phyloP scores from a whole-genome alignment of 2,113 vertebrate species.

The Polypterus senegalus region DNA sequence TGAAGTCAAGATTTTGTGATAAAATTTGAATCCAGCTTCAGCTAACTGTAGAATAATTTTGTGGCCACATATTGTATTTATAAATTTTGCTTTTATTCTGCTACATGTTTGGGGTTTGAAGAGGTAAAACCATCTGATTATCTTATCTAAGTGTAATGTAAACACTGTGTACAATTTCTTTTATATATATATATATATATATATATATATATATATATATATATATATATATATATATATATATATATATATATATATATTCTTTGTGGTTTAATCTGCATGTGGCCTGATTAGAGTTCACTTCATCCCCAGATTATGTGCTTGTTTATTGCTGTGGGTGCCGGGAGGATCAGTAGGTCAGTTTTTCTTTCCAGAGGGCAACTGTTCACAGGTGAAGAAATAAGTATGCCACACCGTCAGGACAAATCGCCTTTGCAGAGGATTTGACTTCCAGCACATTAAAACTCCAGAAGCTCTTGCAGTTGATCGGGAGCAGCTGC shows the following conservation, averaged over 20 bases:
- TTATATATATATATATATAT: constrained; percentile 5
- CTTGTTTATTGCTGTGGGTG: constrained; percentile 67
- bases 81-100: constrained; percentile 60
- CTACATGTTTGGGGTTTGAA: constrained; percentile 79
- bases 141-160: constrained; percentile 56
- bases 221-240: too few species aligned
- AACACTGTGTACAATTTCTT: constrained; percentile 71
- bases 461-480: constrained; percentile 60
- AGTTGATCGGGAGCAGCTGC: constrained; percentile 70
- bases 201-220: constrained; percentile 9
- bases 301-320: constrained; percentile 75
- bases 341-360: constrained; percentile 55
- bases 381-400: constrained; percentile 74
- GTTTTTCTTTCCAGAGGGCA: constrained; percentile 48
- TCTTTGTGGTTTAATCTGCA: constrained; percentile 84
- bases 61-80: neutral
- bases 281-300: constrained; percentile 87
- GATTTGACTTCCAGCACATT: constrained; percentile 65
- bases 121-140: constrained; percentile 67
- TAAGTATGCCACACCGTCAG: constrained; percentile 48
- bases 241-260: too few species aligned
- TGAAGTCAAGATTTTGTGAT: too few species aligned
- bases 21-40: too few species aligned
- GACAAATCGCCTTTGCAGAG: constrained; percentile 60
- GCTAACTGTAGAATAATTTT: too few species aligned